Evolutionary conservation across 2,888 invertebrate species (phyloP).

Genomic region (Rhaphigaster nebulosa): DNA sequence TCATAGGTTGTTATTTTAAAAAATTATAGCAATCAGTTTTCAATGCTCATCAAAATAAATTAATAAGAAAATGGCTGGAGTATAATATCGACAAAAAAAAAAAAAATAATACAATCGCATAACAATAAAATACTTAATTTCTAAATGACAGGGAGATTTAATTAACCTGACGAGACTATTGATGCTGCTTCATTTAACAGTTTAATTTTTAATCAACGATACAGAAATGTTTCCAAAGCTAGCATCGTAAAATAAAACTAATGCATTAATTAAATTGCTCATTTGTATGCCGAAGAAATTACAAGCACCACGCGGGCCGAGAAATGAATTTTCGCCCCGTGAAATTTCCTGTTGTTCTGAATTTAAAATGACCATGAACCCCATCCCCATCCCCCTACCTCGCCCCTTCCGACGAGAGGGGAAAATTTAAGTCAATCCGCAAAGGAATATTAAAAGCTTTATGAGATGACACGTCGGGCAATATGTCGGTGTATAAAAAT

Average conservation of each 20-base stretch:
- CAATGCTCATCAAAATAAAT: no score
- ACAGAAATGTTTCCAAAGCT: not conserved
- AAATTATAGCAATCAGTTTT: no score
- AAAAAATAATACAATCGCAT: no score
- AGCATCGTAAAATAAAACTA: not conserved
- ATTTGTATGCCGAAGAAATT: conserved; percentile 35
- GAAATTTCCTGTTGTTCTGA: conserved; percentile 40
- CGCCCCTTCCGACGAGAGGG: not conserved
- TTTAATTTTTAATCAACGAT: not conserved
- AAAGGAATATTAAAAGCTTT: conserved; percentile 19
- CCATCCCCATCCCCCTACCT: no score
- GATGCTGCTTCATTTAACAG: not conserved
- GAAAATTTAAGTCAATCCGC: not conserved
- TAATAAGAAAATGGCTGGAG: no score
- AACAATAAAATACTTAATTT: not conserved
- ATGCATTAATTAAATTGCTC: conserved; percentile 16
- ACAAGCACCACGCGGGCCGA: not conserved
- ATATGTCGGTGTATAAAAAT: not conserved
- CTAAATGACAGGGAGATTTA: not conserved
- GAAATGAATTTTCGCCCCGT: conserved; percentile 34
- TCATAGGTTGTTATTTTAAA: no score
- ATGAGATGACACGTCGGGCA: not conserved
- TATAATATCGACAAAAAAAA: no score
- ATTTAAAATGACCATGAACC: conserved; percentile 24
- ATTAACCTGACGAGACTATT: not conserved